Base-by-base conservation (phyloP, 2,113 vertebrate genomes). In the Atlantisia rogersi region DNA sequence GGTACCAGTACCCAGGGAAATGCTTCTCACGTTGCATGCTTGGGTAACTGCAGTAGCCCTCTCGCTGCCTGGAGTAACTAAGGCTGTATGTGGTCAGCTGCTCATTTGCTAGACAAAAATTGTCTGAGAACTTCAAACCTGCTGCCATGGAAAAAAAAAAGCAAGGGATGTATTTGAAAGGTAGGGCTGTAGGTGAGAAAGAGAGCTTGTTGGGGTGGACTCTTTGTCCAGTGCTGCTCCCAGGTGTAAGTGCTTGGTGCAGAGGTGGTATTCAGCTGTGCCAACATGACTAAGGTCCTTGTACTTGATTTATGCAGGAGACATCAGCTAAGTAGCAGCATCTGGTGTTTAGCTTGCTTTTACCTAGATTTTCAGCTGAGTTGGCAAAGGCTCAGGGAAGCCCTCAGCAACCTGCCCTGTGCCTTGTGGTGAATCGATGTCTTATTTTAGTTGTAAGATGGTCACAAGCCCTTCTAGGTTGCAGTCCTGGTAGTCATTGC, bases 281-380 rank as follows among this genome's bases (percentile, higher is more conserved):
- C 53, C 5, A 6, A 0, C 4, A 12, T 52, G 55, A 55, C 24
- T 16, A 63, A 70, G 37, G 29, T 26, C 73, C 60, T 55, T 39
- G 15, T 15, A 6, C 17, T 63, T 55, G 18, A 19, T 67, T 80
- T 59, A 15, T 24, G 21, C 50, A 70, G 59, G 50, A 63, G 56
- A 77, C 10, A 32, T 48, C 42, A 64, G 4, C 32, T 86, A 39
- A 82, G 79, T n/a, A 78, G 48, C 1, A 48, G 19, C 31, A 73
- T 58, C 86, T 96, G 76, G 3, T 73, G 78, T 86, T 92, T 76
- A 83, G 29, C 39, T 86, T 64, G 40, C 21, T 64, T 80, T 77
- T 58, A n/a, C 26, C 68, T 68, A 16, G 5, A 2, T 75, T 83
- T 86, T 86, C 29, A 53, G 12, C 67, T 37, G 52, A 20, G 18